Evolutionary conservation across 2,888 invertebrate species (phyloP).

Genomic region (Cephonodes hylas): DNA sequence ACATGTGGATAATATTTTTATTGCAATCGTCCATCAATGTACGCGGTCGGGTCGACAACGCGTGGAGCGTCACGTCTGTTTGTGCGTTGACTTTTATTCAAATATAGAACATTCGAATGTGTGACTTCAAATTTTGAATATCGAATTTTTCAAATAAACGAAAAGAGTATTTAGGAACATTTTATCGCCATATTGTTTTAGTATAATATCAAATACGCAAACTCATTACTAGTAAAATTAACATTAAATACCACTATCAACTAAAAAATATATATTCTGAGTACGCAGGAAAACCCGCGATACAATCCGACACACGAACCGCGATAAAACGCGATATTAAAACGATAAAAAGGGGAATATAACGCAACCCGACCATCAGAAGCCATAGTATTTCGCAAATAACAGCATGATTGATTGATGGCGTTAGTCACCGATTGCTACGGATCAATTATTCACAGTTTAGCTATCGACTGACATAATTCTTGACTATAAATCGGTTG

Average conservation of each 20-base stretch:
- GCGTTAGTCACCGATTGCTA: constrained; percentile 45
- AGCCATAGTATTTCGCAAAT: constrained; percentile 51
- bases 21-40: constrained; percentile 43
- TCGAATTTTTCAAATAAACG: too few relatives aligned
- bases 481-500: constrained; percentile 47
- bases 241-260: background rate
- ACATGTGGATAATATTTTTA: constrained; percentile 41
- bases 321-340: background rate
- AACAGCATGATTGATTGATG: constrained; percentile 63
- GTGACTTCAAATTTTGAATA: background rate
- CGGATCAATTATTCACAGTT: constrained; percentile 66
- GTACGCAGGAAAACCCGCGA: background rate
- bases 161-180: too few relatives aligned
- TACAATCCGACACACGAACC: too few relatives aligned
- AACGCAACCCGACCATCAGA: background rate
- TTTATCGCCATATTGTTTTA: background rate
- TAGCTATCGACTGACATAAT: constrained; percentile 62
- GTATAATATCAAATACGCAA: background rate
- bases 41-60: background rate
- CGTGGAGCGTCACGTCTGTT: background rate
- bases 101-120: background rate
- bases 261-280: background rate
- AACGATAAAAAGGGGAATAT: background rate
- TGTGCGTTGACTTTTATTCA: background rate
- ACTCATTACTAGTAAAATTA: background rate